These are phyloP conservation scores for Ctenopoma kingsleyae DNA, from an alignment of 2,797 vertebrate species.

Conservation along the genomic window DNA sequence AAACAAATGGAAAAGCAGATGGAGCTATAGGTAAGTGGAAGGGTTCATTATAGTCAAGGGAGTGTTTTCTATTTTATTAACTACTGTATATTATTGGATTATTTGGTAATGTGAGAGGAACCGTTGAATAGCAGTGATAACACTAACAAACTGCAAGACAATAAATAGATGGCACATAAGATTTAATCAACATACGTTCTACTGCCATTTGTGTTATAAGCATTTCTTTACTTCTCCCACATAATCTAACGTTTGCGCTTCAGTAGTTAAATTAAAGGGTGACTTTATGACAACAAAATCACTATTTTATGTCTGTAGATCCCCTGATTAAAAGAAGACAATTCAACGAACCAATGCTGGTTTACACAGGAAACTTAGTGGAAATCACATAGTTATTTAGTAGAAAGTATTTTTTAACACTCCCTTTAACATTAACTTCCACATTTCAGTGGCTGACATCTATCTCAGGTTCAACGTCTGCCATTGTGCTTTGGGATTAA, in stretches of 20 bases:
- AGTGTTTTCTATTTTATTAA: not conserved
- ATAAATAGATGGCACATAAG: too few relatives aligned
- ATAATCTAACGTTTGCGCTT: too few relatives aligned
- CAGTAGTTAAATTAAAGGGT: too few relatives aligned
- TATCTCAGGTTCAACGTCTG: slow-evolving; percentile 3
- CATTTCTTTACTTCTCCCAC: too few relatives aligned
- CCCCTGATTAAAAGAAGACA: too few relatives aligned
- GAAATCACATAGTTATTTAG: not conserved
- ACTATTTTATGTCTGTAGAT: too few relatives aligned
- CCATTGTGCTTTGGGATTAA: slow-evolving; percentile 2
- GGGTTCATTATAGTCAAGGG: not conserved
- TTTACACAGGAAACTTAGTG: too few relatives aligned
- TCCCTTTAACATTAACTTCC: not conserved
- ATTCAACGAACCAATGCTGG: too few relatives aligned
- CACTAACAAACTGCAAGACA: not conserved
- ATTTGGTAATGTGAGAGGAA: not conserved
- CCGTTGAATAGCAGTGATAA: not conserved
- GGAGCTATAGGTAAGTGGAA: not conserved
- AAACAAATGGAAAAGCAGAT: not conserved
- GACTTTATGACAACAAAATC: too few relatives aligned
- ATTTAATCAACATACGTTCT: not conserved
- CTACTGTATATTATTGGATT: not conserved
- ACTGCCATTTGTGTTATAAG: too few relatives aligned
- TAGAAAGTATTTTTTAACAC: not conserved
- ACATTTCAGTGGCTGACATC: not conserved